A percentile compares a stretch with the other conserved stretches of the same genome.
These are phyloP conservation scores for Dipodomys stephensi DNA, from an alignment of 2,113 vertebrate genomes.

Conservation along the genomic window DNA sequence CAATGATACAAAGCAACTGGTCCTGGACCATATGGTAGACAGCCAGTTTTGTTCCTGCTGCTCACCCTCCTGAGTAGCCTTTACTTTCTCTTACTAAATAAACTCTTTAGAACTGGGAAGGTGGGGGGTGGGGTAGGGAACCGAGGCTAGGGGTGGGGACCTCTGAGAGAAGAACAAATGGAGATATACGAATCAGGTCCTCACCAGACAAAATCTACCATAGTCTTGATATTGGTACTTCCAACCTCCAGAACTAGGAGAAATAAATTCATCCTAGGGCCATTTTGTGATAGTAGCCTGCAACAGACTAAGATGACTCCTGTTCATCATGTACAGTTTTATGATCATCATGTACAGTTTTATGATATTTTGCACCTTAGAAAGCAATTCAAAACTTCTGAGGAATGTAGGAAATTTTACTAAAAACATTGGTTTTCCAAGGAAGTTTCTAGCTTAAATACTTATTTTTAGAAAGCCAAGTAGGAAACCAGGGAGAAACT, in stretches of 20 bases:
- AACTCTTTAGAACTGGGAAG: too few relatives aligned
- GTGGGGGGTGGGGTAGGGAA: too few relatives aligned
- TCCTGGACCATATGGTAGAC: too few relatives aligned
- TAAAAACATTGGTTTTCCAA: conserved; percentile 12
- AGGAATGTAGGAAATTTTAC: conserved; percentile 1
- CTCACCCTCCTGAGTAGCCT: too few relatives aligned
- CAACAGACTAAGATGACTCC: background rate
- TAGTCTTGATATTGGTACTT: background rate
- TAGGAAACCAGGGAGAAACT: conserved; percentile 62
- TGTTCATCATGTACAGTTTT: background rate
- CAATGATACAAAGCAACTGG: too few relatives aligned
- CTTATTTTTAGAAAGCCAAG: conserved; percentile 41
- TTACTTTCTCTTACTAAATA: too few relatives aligned
- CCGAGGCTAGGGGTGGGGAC: too few relatives aligned
- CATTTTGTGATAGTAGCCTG: background rate
- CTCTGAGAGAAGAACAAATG: background rate
- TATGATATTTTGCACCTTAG: conserved; percentile 3
- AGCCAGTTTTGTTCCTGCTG: too few relatives aligned
- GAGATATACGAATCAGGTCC: background rate
- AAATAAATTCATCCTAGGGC: background rate
- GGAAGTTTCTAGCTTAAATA: conserved; percentile 60
- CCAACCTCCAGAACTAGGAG: background rate
- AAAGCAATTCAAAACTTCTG: conserved; percentile 17
- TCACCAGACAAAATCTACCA: background rate
- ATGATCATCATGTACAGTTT: background rate